phyloP scores from a whole-genome alignment of 2,113 vertebrate species.

The Tetrao urogallus region DNA sequence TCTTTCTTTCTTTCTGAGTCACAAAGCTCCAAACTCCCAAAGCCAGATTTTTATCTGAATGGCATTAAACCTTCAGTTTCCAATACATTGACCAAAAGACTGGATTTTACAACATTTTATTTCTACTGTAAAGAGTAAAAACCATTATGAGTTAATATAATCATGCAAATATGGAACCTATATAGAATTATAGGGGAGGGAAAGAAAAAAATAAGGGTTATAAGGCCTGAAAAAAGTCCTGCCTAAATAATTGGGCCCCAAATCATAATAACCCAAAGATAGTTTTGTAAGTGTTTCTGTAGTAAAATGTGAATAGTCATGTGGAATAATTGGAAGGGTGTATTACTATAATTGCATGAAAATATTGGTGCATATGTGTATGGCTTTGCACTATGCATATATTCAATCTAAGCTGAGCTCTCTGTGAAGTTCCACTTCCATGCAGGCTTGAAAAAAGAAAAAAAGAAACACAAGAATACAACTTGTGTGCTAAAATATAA shows the following conservation, averaged over 20 bases:
- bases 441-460: not conserved
- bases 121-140: not conserved
- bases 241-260: not conserved
- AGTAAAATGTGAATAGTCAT: not conserved
- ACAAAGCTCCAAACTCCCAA: not conserved
- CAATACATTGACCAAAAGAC: not conserved
- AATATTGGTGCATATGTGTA: not conserved
- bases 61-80: not conserved
- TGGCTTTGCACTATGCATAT: not conserved
- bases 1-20: not conserved
- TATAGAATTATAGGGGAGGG: not conserved
- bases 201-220: not conserved
- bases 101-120: not conserved
- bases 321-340: not conserved
- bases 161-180: not conserved
- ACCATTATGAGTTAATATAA: not conserved
- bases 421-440: not conserved
- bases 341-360: not conserved
- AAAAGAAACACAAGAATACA: not conserved
- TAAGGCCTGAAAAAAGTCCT: not conserved
- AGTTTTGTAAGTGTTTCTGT: not conserved
- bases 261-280: not conserved
- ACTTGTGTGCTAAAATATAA: not conserved
- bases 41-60: not conserved
- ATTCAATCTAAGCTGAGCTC: not conserved